phyloP scores from a whole-genome alignment of 1,140 invertebrate genomes.

The Platyura marginata region DNA sequence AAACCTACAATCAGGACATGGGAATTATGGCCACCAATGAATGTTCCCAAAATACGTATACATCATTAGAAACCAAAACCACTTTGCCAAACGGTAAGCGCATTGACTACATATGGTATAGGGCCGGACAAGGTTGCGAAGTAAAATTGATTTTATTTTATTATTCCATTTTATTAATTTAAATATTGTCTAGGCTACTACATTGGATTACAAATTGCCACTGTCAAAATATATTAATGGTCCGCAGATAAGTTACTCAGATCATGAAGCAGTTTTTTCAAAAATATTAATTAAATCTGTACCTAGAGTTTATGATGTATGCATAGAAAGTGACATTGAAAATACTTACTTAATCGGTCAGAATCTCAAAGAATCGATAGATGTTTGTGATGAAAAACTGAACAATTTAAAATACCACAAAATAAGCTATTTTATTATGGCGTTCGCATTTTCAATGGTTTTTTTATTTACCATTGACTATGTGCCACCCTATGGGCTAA shows the following conservation, averaged over 20 bases:
- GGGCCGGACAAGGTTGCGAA: slow-evolving; percentile 29
- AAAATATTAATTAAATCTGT: slow-evolving; percentile 23
- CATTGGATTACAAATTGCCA: slow-evolving; percentile 45
- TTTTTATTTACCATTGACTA: slow-evolving; percentile 23
- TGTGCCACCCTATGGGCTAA: slow-evolving; percentile 22
- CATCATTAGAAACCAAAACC: slow-evolving; percentile 30
- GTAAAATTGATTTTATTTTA: slow-evolving; percentile 17
- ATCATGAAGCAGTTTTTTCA: slow-evolving; percentile 76
- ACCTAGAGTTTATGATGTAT: background rate
- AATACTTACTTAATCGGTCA: background rate
- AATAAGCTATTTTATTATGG: slow-evolving; percentile 33
- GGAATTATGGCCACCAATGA: slow-evolving; percentile 48
- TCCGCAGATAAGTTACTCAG: slow-evolving; percentile 61
- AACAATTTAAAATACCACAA: slow-evolving; percentile 33
- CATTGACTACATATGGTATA: slow-evolving; percentile 80
- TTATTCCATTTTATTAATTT: background rate
- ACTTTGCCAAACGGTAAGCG: slow-evolving; percentile 56
- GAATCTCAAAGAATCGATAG: slow-evolving; percentile 37
- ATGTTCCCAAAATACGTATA: slow-evolving; percentile 67
- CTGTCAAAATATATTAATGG: slow-evolving; percentile 53
- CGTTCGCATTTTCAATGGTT: slow-evolving; percentile 25
- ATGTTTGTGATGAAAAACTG: slow-evolving; percentile 37
- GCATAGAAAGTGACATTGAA: background rate
- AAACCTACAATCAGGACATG: slow-evolving; percentile 24
- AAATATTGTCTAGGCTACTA: slow-evolving; percentile 27